Evolutionary conservation across 1,140 invertebrate species (phyloP), one percentile per base, ranked within the genome.

Genomic region (Holotrichia oblita): DNA sequence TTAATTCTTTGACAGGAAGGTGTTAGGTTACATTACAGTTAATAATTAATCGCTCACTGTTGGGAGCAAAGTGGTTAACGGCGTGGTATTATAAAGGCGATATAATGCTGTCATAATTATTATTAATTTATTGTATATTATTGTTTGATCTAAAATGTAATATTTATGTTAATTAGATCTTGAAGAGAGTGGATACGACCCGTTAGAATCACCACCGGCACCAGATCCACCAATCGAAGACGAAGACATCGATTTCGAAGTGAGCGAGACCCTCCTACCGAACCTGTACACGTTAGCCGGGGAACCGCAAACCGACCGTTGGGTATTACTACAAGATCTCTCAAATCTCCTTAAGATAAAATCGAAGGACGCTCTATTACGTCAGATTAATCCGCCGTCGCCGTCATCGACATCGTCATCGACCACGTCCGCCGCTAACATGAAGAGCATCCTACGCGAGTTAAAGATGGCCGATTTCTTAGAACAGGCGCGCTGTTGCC

Each of bases 321-420:
- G 94, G 93, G 91, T 94, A 48, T 87, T 95, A 22, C 87, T 95
- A n/a, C 93, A 93, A 84, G 94, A 95, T 83, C 88, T 95, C 78
- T 91, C 93, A 73, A 91, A 90, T 84, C 86, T 92, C 78, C 86
- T 93, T 82, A 91, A 92, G 86, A 91, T 92, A 76, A 93, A 93
- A 86, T 93, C 92, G 17, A 90, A 91, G 83, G 94, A 95, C 78
- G 93, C 93, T 59, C 86, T 95, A 61, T 85, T 94, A 27, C 93
- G 93, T 80, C 93, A 94, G 80, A 89, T 90, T 81, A 87, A 87
- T 27, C 86, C 89, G 75, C 82, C 87, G 6, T 40, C 79, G 9
- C 72, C 14, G 40, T 76, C 61, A 69, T 34, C 61, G 14, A 8
- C 61, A 0, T 78, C 79, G 8, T 44, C 77, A 20, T 78, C 75